phyloP scores from a whole-genome alignment of 2,797 vertebrate species.

The Hydrophis major region DNA sequence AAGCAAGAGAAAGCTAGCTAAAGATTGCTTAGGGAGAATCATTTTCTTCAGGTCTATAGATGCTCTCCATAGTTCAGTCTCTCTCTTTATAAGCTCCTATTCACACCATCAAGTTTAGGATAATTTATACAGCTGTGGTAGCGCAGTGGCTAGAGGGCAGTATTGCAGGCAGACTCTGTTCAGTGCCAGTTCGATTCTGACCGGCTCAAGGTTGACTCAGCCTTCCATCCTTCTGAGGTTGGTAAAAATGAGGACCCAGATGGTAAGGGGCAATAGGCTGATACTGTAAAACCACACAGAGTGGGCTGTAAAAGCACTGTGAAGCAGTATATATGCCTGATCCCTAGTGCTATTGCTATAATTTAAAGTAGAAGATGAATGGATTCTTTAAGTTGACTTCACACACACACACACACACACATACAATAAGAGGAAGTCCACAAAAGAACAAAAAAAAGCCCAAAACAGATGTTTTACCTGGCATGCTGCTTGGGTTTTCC shows the following conservation, averaged over 20 bases:
- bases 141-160: too few relatives aligned
- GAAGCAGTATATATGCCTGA: too few relatives aligned
- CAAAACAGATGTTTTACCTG: conserved; percentile 66
- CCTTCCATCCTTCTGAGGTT: neutral
- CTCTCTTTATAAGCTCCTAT: neutral
- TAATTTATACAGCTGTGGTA: neutral
- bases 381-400: neutral
- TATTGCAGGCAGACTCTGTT: too few relatives aligned
- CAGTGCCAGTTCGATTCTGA: neutral
- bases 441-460: neutral
- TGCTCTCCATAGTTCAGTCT: neutral
- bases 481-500: conserved; percentile 74
- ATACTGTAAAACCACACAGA: neutral
- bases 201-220: neutral
- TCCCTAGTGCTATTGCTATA: neutral
- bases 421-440: neutral
- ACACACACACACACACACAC: neutral
- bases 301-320: too few relatives aligned
- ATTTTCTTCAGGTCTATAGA: neutral
- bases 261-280: neutral
- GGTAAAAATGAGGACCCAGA: neutral
- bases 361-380: neutral
- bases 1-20: neutral
- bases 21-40: neutral
- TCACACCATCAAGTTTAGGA: neutral